These are phyloP conservation scores for Melitaea cinxia DNA, from an alignment of 1,140 invertebrate species.

Conservation along the genomic window DNA sequence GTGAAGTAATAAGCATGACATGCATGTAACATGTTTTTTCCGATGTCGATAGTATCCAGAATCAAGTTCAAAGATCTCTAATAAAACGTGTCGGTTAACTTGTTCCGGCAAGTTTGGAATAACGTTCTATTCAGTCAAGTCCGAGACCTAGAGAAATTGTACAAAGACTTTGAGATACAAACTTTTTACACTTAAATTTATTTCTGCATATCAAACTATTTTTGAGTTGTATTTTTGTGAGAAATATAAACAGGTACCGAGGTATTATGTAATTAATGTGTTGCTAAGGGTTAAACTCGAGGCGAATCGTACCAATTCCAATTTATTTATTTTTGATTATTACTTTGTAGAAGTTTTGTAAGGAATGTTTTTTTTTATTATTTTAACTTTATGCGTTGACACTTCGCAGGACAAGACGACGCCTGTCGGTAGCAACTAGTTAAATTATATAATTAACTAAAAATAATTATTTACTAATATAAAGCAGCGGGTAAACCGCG, in stretches of 20 bases:
- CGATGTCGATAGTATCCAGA: slow-evolving; percentile 16
- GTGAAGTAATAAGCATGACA: too few relatives aligned
- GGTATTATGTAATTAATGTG: too few relatives aligned
- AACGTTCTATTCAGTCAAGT: slow-evolving; percentile 52
- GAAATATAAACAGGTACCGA: neutral
- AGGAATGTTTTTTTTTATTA: too few relatives aligned
- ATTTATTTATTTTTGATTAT: too few relatives aligned
- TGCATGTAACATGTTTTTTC: too few relatives aligned
- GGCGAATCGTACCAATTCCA: too few relatives aligned
- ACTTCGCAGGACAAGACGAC: too few relatives aligned
- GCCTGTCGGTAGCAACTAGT: too few relatives aligned
- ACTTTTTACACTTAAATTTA: slow-evolving; percentile 22
- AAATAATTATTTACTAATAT: neutral
- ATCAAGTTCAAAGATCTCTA: slow-evolving; percentile 42
- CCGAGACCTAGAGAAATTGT: slow-evolving; percentile 35
- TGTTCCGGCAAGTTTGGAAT: slow-evolving; percentile 48
- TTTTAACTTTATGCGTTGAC: too few relatives aligned
- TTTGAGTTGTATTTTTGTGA: neutral
- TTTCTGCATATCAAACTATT: neutral
- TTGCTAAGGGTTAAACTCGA: too few relatives aligned
- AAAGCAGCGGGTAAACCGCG: neutral
- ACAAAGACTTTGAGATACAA: slow-evolving; percentile 30
- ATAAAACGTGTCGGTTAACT: slow-evolving; percentile 59
- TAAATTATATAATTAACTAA: neutral
- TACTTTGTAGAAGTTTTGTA: too few relatives aligned